phyloP scores from a whole-genome alignment of 2,888 invertebrate species.

The Schrankia costaestrigalis region DNA sequence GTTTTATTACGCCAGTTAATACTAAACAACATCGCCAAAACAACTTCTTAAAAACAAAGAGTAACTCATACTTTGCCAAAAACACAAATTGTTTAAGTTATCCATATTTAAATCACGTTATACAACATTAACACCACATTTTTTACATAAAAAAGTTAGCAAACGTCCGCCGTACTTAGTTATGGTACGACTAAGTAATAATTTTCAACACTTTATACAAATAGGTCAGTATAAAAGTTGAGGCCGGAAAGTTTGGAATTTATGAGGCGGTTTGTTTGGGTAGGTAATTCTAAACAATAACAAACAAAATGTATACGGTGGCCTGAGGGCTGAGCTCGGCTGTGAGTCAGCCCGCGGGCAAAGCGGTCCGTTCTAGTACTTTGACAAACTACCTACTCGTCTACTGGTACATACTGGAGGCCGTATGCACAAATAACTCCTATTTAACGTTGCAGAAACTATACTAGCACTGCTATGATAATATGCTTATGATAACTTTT shows the following conservation, averaged over 20 bases:
- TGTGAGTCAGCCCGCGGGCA: slow-evolving; percentile 33
- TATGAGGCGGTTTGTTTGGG: slow-evolving; percentile 61
- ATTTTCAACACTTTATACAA: slow-evolving; percentile 50
- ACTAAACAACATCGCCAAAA: too few relatives aligned
- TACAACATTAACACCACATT: slow-evolving; percentile 32
- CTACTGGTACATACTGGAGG: too few relatives aligned
- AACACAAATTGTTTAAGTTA: slow-evolving; percentile 4
- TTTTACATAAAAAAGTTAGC: slow-evolving; percentile 27
- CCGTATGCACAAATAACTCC: slow-evolving; percentile 21
- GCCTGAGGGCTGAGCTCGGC: slow-evolving; percentile 29
- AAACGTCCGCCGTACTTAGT: slow-evolving; percentile 26
- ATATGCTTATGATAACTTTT: too few relatives aligned
- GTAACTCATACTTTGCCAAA: not conserved
- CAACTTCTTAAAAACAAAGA: too few relatives aligned
- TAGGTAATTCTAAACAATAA: slow-evolving; percentile 68
- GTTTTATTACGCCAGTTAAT: too few relatives aligned
- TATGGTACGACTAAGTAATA: slow-evolving; percentile 38
- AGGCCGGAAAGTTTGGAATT: slow-evolving; percentile 57
- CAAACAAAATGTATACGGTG: slow-evolving; percentile 56
- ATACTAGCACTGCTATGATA: not conserved
- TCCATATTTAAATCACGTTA: slow-evolving; percentile 21
- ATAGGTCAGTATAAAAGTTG: slow-evolving; percentile 57
- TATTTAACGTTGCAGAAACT: slow-evolving; percentile 10
- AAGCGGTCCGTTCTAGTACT: slow-evolving; percentile 32
- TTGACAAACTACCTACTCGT: slow-evolving; percentile 33